Evolutionary conservation across 2,888 invertebrate genomes (phyloP).

Genomic region (Plebejus anna): DNA sequence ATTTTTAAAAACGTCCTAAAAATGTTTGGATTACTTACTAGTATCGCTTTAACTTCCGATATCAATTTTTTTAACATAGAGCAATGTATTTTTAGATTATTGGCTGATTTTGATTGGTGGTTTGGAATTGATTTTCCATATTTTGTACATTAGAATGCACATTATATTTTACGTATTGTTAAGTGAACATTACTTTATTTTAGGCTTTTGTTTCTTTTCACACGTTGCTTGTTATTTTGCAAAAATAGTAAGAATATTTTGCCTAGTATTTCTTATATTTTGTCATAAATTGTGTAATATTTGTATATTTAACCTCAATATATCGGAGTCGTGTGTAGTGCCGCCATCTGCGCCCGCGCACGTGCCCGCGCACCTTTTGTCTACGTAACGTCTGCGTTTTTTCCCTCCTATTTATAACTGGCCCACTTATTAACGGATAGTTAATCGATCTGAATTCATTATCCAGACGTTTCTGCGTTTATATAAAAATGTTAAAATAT

Average conservation of each 20-base stretch:
- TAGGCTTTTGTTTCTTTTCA: not conserved
- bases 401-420: constrained; percentile 65
- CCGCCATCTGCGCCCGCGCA: constrained; percentile 39
- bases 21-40: too few relatives aligned
- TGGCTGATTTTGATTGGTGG: too few relatives aligned
- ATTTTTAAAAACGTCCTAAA: too few relatives aligned
- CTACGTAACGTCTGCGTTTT: constrained; percentile 55
- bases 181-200: too few relatives aligned
- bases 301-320: not conserved
- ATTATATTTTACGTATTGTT: too few relatives aligned
- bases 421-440: constrained; percentile 49
- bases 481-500: not conserved
- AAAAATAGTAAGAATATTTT: not conserved
- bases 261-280: not conserved
- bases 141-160: too few relatives aligned
- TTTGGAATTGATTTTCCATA: too few relatives aligned
- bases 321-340: constrained; percentile 16
- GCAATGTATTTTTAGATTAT: too few relatives aligned
- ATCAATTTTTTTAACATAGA: too few relatives aligned
- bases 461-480: not conserved
- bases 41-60: too few relatives aligned
- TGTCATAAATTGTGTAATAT: constrained; percentile 7
- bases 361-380: constrained; percentile 68
- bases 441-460: constrained; percentile 8
- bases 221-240: not conserved